Evolutionary conservation across 2,113 vertebrate species (phyloP).

Genomic region (Mesitornis unicolor): DNA sequence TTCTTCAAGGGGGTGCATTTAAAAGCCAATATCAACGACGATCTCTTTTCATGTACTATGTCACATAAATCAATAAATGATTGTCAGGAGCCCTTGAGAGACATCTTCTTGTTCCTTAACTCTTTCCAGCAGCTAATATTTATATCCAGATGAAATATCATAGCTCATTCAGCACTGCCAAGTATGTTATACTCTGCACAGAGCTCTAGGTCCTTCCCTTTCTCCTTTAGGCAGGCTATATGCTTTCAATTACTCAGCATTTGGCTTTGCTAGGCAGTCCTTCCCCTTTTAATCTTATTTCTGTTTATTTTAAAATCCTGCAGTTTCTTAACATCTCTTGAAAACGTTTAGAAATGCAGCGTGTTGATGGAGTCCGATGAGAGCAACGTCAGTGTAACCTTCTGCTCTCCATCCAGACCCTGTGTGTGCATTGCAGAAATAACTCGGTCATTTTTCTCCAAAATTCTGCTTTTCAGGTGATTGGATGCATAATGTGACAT

Average conservation of each 20-base stretch:
- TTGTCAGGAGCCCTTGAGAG: background rate
- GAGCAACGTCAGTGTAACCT: background rate
- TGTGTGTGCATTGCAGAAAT: background rate
- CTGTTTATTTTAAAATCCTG: background rate
- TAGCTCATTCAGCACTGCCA: background rate
- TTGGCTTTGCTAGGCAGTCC: background rate
- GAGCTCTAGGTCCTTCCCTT: background rate
- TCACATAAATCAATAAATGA: background rate
- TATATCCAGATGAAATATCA: conserved; percentile 33
- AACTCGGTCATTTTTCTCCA: background rate
- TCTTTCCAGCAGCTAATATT: conserved; percentile 27
- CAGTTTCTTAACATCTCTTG: background rate
- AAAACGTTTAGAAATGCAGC: background rate
- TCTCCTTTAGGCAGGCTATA: background rate
- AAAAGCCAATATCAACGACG: background rate
- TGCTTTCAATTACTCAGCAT: background rate
- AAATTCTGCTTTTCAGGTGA: background rate
- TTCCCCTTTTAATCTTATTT: background rate
- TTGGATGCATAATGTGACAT: background rate
- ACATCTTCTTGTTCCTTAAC: background rate
- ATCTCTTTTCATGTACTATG: background rate
- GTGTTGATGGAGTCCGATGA: background rate
- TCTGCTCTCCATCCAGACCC: background rate
- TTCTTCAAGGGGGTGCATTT: background rate
- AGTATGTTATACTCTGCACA: background rate